Conservation (phyloP, 2,797 vertebrate genomes). For the Todus mexicanus region DNA sequence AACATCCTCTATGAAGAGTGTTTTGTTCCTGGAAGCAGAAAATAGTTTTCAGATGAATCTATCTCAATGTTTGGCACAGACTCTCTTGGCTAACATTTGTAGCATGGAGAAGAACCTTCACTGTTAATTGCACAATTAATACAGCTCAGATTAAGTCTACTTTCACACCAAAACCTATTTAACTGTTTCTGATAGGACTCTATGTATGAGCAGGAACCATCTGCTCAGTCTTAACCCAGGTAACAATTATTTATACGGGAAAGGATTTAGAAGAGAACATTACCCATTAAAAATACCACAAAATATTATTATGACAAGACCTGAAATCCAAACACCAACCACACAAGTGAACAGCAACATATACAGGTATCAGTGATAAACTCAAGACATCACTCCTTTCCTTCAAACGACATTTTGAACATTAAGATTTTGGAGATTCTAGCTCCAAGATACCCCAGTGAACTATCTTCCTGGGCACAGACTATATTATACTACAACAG, state of each 20-base stretch:
- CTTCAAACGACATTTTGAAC: neutral
- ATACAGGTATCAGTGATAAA: neutral
- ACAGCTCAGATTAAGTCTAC: neutral
- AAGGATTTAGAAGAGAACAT: neutral
- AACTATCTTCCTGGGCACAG: neutral
- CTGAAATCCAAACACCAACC: neutral
- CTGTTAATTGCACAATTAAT: neutral
- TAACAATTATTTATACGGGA: neutral
- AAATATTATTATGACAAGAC: neutral
- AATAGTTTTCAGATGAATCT: neutral
- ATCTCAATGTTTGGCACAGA: rapidly evolving
- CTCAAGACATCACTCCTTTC: neutral
- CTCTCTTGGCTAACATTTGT: neutral
- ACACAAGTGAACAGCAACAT: neutral
- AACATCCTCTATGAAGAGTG: neutral
- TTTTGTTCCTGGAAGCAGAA: neutral
- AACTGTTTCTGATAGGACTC: neutral
- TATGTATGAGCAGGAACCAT: neutral
- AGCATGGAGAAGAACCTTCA: neutral
- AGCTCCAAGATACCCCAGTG: neutral
- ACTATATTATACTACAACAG: neutral
- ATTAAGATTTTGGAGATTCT: neutral
- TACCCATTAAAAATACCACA: neutral
- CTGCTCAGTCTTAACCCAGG: neutral
- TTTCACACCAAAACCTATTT: neutral